Evolutionary conservation across 2,888 invertebrate genomes (phyloP).

Genomic region (Erebia palarica): DNA sequence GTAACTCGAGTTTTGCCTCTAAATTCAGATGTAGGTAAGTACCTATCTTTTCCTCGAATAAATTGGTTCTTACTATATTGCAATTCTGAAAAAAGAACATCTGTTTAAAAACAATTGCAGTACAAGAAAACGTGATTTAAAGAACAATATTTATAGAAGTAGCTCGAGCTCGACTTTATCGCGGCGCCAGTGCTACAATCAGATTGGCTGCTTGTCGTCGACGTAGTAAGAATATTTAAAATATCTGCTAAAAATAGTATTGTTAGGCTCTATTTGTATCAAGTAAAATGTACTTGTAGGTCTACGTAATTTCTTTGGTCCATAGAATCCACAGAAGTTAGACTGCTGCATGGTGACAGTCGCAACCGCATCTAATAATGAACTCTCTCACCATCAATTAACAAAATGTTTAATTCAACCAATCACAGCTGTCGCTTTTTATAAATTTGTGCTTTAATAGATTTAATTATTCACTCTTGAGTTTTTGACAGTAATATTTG

Average conservation of each 20-base stretch:
- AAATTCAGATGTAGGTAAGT: background rate
- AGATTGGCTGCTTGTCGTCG: background rate
- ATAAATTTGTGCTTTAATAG: no score
- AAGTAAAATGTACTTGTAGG: no score
- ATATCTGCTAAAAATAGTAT: background rate
- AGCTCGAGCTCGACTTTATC: background rate
- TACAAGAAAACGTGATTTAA: background rate
- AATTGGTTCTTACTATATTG: background rate
- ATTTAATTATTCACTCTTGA: no score
- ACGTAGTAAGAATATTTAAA: background rate
- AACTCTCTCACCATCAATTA: no score
- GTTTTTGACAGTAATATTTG: background rate
- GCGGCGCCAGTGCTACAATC: background rate
- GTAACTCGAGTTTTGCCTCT: background rate
- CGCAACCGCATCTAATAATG: no score
- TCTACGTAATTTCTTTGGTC: no score
- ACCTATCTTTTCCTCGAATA: background rate
- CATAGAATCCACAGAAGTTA: no score
- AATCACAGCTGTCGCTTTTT: no score
- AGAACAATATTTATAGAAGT: background rate
- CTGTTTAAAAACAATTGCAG: background rate
- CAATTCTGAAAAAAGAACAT: background rate
- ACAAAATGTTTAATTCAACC: no score
- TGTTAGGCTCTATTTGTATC: background rate
- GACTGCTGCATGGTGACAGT: no score